Evolutionary conservation across 2,888 invertebrate species (phyloP).

Genomic region (Rhimphoctona megacephalus): DNA sequence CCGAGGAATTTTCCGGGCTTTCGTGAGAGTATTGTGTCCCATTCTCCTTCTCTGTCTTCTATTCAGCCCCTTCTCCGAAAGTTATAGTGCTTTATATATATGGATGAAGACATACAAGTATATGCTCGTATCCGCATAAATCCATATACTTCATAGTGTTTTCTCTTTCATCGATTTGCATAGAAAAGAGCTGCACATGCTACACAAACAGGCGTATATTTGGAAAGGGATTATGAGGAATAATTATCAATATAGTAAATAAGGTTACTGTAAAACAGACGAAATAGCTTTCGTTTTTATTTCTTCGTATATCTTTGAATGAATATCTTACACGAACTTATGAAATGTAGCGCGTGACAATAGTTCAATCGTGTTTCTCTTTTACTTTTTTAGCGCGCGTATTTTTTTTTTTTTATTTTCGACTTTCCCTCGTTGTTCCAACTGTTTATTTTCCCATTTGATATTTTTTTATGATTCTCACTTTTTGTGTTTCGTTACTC

Average conservation of each 20-base stretch:
- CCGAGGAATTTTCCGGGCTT: slow-evolving; percentile 69
- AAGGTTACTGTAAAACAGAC: slow-evolving; percentile 80
- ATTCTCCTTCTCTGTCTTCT: slow-evolving; percentile 17
- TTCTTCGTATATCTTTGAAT: slow-evolving; percentile 75
- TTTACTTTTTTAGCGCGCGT: slow-evolving; percentile 9
- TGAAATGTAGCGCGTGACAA: slow-evolving; percentile 51
- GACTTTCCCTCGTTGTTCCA: neutral
- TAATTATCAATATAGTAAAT: slow-evolving; percentile 51
- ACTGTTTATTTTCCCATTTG: slow-evolving; percentile 10
- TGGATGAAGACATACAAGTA: neutral
- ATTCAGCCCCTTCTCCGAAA: slow-evolving; percentile 44
- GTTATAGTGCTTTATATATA: slow-evolving; percentile 3
- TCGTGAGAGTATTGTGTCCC: slow-evolving; percentile 58
- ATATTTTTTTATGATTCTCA: neutral
- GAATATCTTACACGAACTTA: slow-evolving; percentile 68
- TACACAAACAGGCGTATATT: neutral
- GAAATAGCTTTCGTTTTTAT: slow-evolving; percentile 77
- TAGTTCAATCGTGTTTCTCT: slow-evolving; percentile 31
- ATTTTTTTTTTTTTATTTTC: slow-evolving; percentile 30
- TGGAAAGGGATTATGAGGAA: slow-evolving; percentile 12
- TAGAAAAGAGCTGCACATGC: neutral
- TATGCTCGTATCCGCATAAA: neutral
- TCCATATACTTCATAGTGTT: neutral
- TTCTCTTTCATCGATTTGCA: neutral
- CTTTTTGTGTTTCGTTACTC: slow-evolving; percentile 44